A percentile compares a stretch with the other conserved stretches of the same genome.
Evolutionary conservation across 2,797 vertebrate species (phyloP).

Genomic region (Poeciliopsis turneri): DNA sequence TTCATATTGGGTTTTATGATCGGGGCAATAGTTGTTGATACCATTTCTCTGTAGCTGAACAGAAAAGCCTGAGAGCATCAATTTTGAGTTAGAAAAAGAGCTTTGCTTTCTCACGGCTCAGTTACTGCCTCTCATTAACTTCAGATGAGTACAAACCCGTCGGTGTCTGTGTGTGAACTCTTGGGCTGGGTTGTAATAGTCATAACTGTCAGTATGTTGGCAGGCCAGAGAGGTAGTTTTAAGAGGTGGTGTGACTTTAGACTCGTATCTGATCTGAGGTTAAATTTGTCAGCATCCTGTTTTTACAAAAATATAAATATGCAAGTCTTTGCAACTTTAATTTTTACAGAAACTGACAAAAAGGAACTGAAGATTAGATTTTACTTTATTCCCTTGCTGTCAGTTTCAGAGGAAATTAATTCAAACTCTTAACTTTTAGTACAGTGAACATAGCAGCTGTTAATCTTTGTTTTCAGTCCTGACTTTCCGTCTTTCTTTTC

Average conservation of each 20-base stretch:
- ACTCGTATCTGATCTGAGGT: neutral
- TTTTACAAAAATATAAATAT: constrained; percentile 28
- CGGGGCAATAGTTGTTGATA: neutral
- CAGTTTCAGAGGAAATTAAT: neutral
- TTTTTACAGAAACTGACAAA: neutral
- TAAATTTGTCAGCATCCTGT: constrained; percentile 47
- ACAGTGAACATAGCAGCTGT: constrained; percentile 2
- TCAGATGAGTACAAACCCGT: neutral
- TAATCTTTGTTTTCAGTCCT: constrained; percentile 21
- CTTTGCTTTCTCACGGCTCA: constrained; percentile 35
- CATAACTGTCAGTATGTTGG: constrained; percentile 41
- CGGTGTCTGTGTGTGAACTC: neutral
- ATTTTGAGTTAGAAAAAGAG: constrained; percentile 33
- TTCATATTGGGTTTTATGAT: constrained; percentile 9
- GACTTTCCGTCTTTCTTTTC: constrained; percentile 21
- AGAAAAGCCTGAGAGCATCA: constrained; percentile 7
- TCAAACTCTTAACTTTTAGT: neutral
- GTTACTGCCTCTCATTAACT: constrained; percentile 22
- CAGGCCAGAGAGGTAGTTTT: constrained; percentile 21
- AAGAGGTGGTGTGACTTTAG: neutral
- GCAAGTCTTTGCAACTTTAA: neutral
- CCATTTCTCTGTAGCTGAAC: neutral
- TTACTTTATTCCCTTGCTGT: neutral
- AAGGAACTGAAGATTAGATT: neutral
- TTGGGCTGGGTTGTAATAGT: constrained; percentile 2